These are phyloP conservation scores for Zootermopsis nevadensis DNA, from an alignment of 2,888 invertebrate genomes.

Conservation along the genomic window DNA sequence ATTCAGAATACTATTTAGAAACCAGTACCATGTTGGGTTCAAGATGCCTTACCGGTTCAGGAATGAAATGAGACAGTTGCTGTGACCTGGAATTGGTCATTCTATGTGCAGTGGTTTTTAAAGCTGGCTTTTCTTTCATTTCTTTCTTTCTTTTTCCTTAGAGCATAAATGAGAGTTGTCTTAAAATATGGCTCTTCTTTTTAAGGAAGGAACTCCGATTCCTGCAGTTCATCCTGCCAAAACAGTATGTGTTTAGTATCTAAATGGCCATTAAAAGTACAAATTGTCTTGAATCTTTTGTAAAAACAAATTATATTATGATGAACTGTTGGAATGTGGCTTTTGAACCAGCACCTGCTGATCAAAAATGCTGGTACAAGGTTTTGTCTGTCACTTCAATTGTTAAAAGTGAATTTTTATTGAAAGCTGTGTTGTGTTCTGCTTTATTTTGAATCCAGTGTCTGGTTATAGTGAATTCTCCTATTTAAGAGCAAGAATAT, in stretches of 20 bases:
- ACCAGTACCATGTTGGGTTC: constrained; percentile 32
- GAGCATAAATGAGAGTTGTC: constrained; percentile 18
- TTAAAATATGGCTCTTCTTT: constrained; percentile 27
- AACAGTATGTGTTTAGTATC: constrained; percentile 26
- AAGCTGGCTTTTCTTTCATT: background rate
- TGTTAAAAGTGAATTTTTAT: constrained; percentile 47
- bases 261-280: constrained; percentile 48
- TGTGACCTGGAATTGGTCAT: constrained; percentile 13
- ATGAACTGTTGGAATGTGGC: constrained; percentile 37
- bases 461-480: constrained; percentile 19
- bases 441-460: constrained; percentile 23
- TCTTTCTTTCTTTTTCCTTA: background rate
- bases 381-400: constrained; percentile 48
- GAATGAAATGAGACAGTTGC: constrained; percentile 33
- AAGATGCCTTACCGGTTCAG: constrained; percentile 43
- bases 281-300: constrained; percentile 48
- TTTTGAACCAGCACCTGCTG: constrained; percentile 32
- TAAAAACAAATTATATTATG: constrained; percentile 22
- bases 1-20: background rate
- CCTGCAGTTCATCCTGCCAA: constrained; percentile 38
- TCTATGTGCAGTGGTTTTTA: constrained; percentile 20
- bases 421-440: constrained; percentile 4
- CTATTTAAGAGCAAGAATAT: background rate
- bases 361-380: constrained; percentile 31
- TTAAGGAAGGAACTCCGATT: background rate